phyloP scores from a whole-genome alignment of 1,140 invertebrate species.

The Ips typographus region DNA sequence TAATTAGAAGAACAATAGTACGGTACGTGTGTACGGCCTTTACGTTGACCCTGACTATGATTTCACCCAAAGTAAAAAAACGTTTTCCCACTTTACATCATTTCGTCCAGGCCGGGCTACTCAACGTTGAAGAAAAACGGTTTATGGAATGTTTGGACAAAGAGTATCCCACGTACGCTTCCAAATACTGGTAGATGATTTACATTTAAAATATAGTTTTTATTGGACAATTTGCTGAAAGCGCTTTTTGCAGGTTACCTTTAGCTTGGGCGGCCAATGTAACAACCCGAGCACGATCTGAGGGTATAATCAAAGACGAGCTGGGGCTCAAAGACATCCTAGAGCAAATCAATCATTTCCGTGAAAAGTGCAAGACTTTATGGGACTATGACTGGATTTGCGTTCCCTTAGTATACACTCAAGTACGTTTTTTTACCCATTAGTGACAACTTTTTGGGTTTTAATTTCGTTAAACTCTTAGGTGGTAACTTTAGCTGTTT shows the following conservation, averaged over 20 bases:
- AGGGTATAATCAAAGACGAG: constrained; percentile 74
- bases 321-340: constrained; percentile 68
- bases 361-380: constrained; percentile 67
- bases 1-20: constrained; percentile 85
- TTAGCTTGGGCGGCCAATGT: constrained; percentile 74
- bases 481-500: constrained; percentile 71
- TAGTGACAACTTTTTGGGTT: not conserved
- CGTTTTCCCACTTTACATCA: constrained; percentile 87
- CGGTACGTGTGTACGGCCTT: constrained; percentile 80
- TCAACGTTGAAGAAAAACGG: constrained; percentile 81
- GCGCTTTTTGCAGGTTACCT: constrained; percentile 56
- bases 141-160: constrained; percentile 77
- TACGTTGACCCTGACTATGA: constrained; percentile 78
- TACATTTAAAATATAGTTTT: not conserved
- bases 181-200: constrained; percentile 77
- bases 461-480: constrained; percentile 18
- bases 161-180: constrained; percentile 82
- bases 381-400: constrained; percentile 86
- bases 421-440: constrained; percentile 56
- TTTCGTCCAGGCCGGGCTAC: constrained; percentile 84
- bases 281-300: constrained; percentile 64
- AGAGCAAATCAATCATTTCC: constrained; percentile 68
- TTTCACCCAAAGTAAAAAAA: constrained; percentile 88
- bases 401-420: constrained; percentile 82
- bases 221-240: not conserved